Conservation (phyloP, 2,888 invertebrate species). For the Melikaiella ostensackeni region DNA sequence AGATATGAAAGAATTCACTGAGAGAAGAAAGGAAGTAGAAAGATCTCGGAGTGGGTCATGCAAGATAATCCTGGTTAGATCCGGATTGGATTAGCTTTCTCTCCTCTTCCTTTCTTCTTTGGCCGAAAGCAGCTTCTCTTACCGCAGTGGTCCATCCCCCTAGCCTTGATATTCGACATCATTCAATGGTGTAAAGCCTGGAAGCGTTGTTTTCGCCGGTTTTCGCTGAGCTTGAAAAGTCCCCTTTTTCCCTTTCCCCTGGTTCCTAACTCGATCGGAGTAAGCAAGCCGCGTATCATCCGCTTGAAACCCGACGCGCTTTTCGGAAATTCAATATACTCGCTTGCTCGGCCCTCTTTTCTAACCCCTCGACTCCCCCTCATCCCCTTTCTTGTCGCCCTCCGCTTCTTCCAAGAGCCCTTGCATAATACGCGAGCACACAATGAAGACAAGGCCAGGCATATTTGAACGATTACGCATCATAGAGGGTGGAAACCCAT, state of each 20-base stretch:
- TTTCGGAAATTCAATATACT: constrained; percentile 73
- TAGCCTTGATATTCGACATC: constrained; percentile 27
- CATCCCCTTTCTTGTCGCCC: constrained; percentile 52
- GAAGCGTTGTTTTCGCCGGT: constrained; percentile 51
- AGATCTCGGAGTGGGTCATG: constrained; percentile 58
- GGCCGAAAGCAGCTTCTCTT: constrained; percentile 48
- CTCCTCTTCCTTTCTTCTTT: constrained; percentile 42
- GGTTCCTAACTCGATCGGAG: constrained; percentile 64
- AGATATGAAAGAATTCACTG: constrained; percentile 14
- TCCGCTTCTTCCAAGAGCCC: constrained; percentile 46
- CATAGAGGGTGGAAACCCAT: constrained; percentile 37
- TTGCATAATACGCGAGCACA: constrained; percentile 34
- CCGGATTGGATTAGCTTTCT: constrained; percentile 60
- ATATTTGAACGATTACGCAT: constrained; percentile 61
- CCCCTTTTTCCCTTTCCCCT: constrained; percentile 38
- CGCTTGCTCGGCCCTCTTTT: constrained; percentile 42
- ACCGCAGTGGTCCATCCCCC: constrained; percentile 40
- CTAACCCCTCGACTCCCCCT: constrained; percentile 39
- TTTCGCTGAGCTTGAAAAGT: constrained; percentile 49
- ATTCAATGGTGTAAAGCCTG: constrained; percentile 38
- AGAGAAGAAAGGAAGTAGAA: constrained; percentile 19
- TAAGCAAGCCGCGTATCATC: constrained; percentile 68
- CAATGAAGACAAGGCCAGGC: constrained; percentile 57
- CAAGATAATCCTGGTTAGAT: constrained; percentile 65
- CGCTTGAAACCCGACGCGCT: constrained; percentile 69